Evolutionary conservation across 2,797 vertebrate genomes (phyloP), one percentile per base, ranked within the genome.

Genomic region (Cuculus canorus): DNA sequence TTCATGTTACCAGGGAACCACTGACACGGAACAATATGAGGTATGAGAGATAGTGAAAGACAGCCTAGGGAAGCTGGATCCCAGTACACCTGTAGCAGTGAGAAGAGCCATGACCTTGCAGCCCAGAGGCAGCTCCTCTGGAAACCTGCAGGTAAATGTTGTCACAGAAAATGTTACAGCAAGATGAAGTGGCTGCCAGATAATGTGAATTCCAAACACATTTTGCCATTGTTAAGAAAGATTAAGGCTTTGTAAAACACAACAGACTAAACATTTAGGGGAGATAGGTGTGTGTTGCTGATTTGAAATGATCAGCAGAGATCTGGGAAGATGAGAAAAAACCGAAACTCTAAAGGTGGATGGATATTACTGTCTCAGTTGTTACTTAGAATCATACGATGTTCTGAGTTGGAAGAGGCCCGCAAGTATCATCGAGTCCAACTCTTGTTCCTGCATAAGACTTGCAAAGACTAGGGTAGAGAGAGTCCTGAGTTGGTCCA

Each of bases 291-390:
- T 52, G 16, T 69, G 15, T 18, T 81, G 32, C 43, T 2, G 13
- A 27, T 9, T 24, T 2, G 22, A 69, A 77, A 50, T 0, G 0
- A 32, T 80, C 60, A 65, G 27, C 7, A 50, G 56, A 78, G 22
- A 19, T 61, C 57, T 82, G n/a, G 19, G 35, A 90, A 82, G 10
- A 47, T 19, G 19, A 76, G 39, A 22, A 79, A 68, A 84, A 41
- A 18, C 9, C 56, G 33, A 82, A 66, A 27, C 35, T 77, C 22
- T 25, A 33, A 70, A 78, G n/a, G 9, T 45, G 19, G 24, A 54
- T 28, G 53, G 2, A 6, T 41, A 21, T 63, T 54, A 33, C 33
- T 54, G 2, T 17, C 13, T 91, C 56, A 18, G 8, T 54, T 80
- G 24, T 17, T 87, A n/a, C 45, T 68, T 79, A 43, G 25, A 45